Base-by-base conservation (phyloP, 2,113 vertebrate species). In the Cichladusa arquata region DNA sequence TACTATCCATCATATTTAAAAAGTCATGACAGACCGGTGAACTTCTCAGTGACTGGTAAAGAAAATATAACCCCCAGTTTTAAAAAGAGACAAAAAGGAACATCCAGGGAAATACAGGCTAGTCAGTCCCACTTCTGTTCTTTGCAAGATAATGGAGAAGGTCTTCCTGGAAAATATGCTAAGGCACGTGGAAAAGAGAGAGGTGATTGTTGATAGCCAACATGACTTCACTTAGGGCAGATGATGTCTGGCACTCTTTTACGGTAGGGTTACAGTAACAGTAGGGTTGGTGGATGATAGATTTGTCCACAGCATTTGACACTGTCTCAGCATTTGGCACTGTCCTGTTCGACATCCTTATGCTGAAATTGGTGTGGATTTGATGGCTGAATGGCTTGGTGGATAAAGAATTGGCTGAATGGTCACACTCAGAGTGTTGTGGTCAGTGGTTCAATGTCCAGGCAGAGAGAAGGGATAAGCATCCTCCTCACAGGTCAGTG, bases 401-500 rank as follows among this genome's bases (percentile, higher is more conserved):
- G 29, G 42, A 26, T 60, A 45, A 88, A 34, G 48, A 67, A 33
- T 17, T 58, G 64, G 14, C 22, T 65, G 50, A 19, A 26, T 65
- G 34, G 20, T 67, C 26, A 6, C 36, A 42, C 36, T 76, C 23
- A 33, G 29, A 58, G 3, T 11, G 18, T 53, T 62, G 14, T 13
- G 9, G n/a, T 53, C 60, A 86, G 26, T 9, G 16, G 13, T 7
- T 50, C 15, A 7, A 3, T 51, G 17, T 54, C 45, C 10, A 5
- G 29, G 22, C 38, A 38, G 34, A 74, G 16, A 54, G 19, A 28
- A 47, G 38, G 54, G 24, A 33, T 2, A 3, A 60, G 17, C 29
- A 4, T 25, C 12, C 81, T 15, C 10, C 31, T 84, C 53, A 62
- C 2, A 24, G 11, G 8, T n/a, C 1, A 0, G 2, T 3, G 4